Conservation (phyloP, 2,113 vertebrate genomes). For the Jaculus jaculus region DNA sequence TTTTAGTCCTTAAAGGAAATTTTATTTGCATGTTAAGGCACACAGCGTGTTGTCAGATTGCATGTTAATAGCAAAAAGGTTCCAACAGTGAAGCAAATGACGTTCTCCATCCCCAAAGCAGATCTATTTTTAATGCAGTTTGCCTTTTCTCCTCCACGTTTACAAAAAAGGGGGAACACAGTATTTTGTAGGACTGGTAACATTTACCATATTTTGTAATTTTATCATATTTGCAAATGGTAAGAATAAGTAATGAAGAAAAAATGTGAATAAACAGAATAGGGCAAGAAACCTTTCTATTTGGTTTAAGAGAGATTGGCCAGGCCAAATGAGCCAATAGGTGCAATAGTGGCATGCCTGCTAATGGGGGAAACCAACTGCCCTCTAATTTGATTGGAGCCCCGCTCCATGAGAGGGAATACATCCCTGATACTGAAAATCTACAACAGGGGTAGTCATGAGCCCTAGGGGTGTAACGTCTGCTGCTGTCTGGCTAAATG, state of each 20-base stretch:
- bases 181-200: not conserved
- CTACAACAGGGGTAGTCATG: no score
- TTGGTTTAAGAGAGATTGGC: not conserved
- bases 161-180: not conserved
- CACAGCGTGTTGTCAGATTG: not conserved
- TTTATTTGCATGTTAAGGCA: not conserved
- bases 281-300: not conserved
- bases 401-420: no score
- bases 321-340: no score
- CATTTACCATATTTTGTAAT: not conserved
- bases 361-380: no score
- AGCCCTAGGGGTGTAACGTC: no score
- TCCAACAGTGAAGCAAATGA: not conserved
- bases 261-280: not conserved
- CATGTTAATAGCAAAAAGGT: not conserved
- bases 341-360: no score
- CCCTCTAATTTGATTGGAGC: no score
- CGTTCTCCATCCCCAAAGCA: not conserved
- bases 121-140: not conserved
- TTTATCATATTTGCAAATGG: not conserved
- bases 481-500: no score
- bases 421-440: no score
- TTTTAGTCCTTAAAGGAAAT: not conserved
- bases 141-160: not conserved
- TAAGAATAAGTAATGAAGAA: not conserved